Conservation (phyloP, 2,797 vertebrate species). For the Hafferia zeledoni region DNA sequence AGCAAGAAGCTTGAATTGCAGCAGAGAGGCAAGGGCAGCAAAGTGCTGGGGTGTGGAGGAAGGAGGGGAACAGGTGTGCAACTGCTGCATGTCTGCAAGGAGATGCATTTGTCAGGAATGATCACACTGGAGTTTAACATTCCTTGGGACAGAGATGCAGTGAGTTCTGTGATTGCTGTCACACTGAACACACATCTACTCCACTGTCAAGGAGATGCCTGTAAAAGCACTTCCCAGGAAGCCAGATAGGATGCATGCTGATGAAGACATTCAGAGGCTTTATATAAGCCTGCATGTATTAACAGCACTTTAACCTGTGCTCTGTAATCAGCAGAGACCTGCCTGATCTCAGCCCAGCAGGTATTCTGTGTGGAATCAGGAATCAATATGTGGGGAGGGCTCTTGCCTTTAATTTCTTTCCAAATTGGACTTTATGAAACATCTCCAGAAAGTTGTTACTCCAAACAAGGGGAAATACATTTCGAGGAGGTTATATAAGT, state of each 20-base stretch:
- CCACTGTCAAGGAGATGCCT: not conserved
- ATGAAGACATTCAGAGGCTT: not conserved
- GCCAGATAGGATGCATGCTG: not conserved
- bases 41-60: not conserved
- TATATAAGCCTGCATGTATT: not conserved
- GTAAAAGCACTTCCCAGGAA: not conserved
- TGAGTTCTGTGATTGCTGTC: not conserved
- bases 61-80: not conserved
- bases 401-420: slow-evolving; percentile 28
- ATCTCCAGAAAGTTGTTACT: slow-evolving; percentile 48
- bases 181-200: not conserved
- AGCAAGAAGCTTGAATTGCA: not conserved
- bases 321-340: slow-evolving; percentile 14
- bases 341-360: slow-evolving; percentile 25
- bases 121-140: not conserved
- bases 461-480: slow-evolving; percentile 28
- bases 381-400: not conserved
- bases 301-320: not conserved
- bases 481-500: slow-evolving; percentile 54
- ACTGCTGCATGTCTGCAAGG: not conserved
- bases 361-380: slow-evolving; percentile 42
- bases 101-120: not conserved
- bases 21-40: not conserved
- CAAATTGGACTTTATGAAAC: slow-evolving; percentile 26
- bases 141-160: not conserved